These are phyloP conservation scores for Cygnus olor DNA, from an alignment of 2,797 vertebrate species.

Conservation along the genomic window DNA sequence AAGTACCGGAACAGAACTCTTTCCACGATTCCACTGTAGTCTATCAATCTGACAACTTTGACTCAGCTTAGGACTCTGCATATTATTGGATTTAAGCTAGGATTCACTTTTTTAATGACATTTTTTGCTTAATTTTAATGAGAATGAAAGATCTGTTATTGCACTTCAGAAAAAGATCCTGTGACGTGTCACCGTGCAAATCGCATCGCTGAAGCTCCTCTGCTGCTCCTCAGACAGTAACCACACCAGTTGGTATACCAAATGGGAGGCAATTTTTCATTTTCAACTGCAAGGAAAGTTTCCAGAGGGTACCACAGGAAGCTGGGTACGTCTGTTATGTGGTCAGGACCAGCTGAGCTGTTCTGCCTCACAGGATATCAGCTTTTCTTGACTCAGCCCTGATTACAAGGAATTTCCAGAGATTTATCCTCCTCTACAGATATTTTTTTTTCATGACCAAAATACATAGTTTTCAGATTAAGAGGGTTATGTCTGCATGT, in stretches of 20 bases:
- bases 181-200: background rate
- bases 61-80: background rate
- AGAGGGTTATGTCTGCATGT: background rate
- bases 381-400: background rate
- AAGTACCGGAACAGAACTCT: background rate
- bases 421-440: background rate
- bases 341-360: background rate
- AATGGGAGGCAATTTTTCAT: background rate
- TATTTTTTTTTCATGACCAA: background rate
- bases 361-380: background rate
- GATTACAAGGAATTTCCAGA: background rate
- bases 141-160: fast-evolving
- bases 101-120: background rate
- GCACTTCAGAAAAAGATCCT: background rate
- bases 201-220: background rate
- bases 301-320: background rate
- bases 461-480: background rate
- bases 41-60: background rate
- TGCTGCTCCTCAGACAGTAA: background rate
- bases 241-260: background rate
- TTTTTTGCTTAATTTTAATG: background rate
- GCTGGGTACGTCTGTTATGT: background rate
- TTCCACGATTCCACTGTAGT: fast-evolving
- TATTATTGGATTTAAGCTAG: background rate
- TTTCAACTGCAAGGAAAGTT: background rate